Evolutionary conservation across 2,888 invertebrate species (phyloP).

Genomic region (Acronicta aceris): DNA sequence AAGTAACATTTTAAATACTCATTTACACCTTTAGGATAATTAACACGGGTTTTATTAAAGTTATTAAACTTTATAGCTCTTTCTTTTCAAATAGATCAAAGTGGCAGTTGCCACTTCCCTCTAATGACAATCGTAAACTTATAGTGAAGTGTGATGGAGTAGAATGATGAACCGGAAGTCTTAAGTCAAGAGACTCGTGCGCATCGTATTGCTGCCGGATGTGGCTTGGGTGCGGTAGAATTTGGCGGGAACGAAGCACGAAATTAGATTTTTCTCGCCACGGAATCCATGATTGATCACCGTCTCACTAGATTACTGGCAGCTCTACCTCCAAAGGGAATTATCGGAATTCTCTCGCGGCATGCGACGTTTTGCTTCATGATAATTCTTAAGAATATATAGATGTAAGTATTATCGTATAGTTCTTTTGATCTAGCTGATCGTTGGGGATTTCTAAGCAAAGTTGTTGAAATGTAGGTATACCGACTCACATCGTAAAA

Average conservation of each 20-base stretch:
- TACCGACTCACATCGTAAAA: not conserved
- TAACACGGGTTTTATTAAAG: conserved; percentile 24
- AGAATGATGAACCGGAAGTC: conserved; percentile 74
- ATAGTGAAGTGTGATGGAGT: conserved; percentile 66
- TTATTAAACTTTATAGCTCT: conserved; percentile 43
- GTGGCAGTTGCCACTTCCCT: conserved; percentile 55
- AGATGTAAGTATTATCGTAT: conserved; percentile 17
- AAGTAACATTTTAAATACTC: conserved; percentile 2
- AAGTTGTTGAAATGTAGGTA: conserved; percentile 11
- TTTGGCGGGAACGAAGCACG: conserved; percentile 72
- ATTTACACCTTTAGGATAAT: conserved; percentile 16
- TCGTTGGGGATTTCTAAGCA: conserved; percentile 27
- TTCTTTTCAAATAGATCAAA: conserved; percentile 71
- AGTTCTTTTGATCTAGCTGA: conserved; percentile 56
- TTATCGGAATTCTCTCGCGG: conserved; percentile 24
- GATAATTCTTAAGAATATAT: conserved; percentile 44
- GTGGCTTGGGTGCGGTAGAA: conserved; percentile 64
- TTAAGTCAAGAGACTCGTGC: conserved; percentile 68
- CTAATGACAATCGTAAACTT: conserved; percentile 72
- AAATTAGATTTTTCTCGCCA: conserved; percentile 73
- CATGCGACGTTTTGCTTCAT: conserved; percentile 60
- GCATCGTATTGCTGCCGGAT: conserved; percentile 73
- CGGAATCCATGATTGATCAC: conserved; percentile 72
- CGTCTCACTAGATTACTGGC: conserved; percentile 60
- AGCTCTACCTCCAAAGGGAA: conserved; percentile 56